phyloP scores from a whole-genome alignment of 92 coral and sea anemone species.

The Porites evermanni region DNA sequence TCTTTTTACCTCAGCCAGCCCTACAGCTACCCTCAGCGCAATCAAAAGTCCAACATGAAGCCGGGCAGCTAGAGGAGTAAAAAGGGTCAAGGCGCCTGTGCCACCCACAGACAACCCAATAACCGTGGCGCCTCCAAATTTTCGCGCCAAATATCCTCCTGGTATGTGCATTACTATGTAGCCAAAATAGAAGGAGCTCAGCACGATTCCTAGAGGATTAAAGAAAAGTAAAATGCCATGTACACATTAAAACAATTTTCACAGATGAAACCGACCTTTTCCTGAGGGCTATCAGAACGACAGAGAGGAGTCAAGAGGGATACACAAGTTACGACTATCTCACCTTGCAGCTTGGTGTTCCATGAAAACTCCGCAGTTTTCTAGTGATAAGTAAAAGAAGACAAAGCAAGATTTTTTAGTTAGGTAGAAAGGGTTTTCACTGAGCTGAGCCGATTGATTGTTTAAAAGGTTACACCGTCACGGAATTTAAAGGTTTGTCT shows the following conservation, averaged over 20 bases:
- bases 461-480: no score
- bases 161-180: conserved; percentile 90
- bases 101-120: conserved; percentile 84
- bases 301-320: no score
- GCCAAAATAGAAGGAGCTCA: conserved; percentile 89
- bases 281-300: no score
- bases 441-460: no score
- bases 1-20: conserved; percentile 79
- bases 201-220: conserved; percentile 61
- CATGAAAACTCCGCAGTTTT: conserved; percentile 84
- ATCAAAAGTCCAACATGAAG: conserved; percentile 75
- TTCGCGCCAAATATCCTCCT: conserved; percentile 87
- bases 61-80: conserved; percentile 85
- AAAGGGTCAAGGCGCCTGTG: conserved; percentile 73
- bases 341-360: conserved; percentile 85
- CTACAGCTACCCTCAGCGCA: conserved; percentile 71
- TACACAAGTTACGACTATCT: background rate
- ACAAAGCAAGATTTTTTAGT: background rate
- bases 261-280: background rate
- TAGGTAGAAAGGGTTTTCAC: no score
- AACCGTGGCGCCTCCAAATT: conserved; percentile 89
- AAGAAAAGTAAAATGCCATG: background rate
- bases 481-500: no score
- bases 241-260: background rate
- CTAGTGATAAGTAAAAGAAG: conserved; percentile 6